Evolutionary conservation across 1,140 invertebrate genomes (phyloP).

Genomic region (Cyrtorhinus lividipennis): DNA sequence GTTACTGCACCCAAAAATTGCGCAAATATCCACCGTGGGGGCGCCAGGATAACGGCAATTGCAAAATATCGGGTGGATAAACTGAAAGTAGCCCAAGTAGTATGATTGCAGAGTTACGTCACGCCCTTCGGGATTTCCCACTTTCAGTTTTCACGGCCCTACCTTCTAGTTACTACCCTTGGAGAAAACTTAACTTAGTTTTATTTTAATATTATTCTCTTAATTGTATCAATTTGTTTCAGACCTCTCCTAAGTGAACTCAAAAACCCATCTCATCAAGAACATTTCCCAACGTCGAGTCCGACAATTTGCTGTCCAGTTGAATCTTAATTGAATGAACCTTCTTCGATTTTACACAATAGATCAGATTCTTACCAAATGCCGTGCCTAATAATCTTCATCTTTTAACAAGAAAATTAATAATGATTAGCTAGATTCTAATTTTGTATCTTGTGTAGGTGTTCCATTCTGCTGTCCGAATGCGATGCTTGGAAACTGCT

Average conservation of each 20-base stretch:
- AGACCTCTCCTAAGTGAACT: neutral
- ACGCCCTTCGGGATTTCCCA: no score
- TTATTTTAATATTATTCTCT: no score
- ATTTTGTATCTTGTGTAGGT: neutral
- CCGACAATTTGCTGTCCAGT: neutral
- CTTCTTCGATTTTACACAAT: conserved; percentile 6
- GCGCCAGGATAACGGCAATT: no score
- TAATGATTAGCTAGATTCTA: neutral
- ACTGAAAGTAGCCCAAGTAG: no score
- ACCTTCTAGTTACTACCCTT: no score
- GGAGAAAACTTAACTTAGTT: no score
- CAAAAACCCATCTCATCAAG: neutral
- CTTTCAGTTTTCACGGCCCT: no score
- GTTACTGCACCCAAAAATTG: no score
- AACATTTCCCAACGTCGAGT: neutral
- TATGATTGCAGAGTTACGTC: no score
- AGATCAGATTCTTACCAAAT: conserved; percentile 6
- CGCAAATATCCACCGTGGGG: no score
- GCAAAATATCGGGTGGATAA: no score
- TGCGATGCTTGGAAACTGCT: neutral
- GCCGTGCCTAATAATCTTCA: conserved; percentile 6
- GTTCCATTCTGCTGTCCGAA: neutral
- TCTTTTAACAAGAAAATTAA: neutral
- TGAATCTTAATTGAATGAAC: neutral
- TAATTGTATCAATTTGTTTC: no score